Base-by-base conservation (phyloP, 2,113 vertebrate species). In the Strix uralensis region DNA sequence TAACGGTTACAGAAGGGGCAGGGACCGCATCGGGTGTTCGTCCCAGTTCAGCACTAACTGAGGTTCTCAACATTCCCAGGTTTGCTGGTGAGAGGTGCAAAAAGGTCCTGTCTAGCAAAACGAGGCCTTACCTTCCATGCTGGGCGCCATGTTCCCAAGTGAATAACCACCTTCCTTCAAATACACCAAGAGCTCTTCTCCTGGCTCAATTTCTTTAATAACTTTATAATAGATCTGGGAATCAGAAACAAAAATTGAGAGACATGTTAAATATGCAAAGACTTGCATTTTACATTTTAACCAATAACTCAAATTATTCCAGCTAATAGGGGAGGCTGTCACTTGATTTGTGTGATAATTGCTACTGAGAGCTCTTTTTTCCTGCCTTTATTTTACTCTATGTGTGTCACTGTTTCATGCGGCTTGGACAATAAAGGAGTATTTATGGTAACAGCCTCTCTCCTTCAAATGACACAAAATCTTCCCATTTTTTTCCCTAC, bases 171-270 rank as follows among this genome's bases (percentile, higher is more conserved):
- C 99, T 97, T 99, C 99, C 98, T 99, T 99, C 98, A 99, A 98
- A 80, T 99, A 99, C 96, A 99, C 98, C 97, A 99, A 97, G 83
- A 99, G 98, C 98, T 99, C 99, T 97, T 99, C 99, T 88, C 99
- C 99, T 3, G 99, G 98, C 96, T 99, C 99, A 71, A 99, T 99
- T 97, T 99, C 99, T 97, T 99, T 99, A 95, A 99, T 99, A 97
- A 99, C 99, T 98, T 99, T 99, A 96, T 99, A 99, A 98, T 99
- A 99, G 94, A 99, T 98, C 98, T 98, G 86, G 88, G 96, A 17
- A 25, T 66, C 57, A 92, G 87, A 96, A 96, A 83, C 88, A 94
- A 77, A 95, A 92, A 75, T 66, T 21, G 67, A 26, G 32, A 83
- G 55, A 32, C 88, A 87, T 1, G 49, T 61, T 97, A 95, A 91